Evolutionary conservation across 2,888 invertebrate genomes (phyloP).

Genomic region (Phania funesta): DNA sequence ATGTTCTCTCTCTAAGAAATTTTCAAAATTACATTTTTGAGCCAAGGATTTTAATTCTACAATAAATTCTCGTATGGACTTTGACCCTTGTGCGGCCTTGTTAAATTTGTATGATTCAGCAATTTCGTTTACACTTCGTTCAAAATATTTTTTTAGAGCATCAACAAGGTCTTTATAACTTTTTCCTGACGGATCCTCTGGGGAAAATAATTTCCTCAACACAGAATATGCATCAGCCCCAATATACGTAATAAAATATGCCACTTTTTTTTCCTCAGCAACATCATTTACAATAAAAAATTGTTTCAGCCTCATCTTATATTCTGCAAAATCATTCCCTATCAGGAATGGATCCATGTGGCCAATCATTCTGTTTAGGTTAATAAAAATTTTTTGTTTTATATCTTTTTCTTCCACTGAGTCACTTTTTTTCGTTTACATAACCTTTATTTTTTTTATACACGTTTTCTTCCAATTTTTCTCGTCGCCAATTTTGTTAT

Average conservation of each 20-base stretch:
- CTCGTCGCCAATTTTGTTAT: too few relatives aligned
- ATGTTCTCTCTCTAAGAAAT: background rate
- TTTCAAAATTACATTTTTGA: slow-evolving; percentile 46
- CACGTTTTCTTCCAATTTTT: too few relatives aligned
- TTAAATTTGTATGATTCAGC: slow-evolving; percentile 50
- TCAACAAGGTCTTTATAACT: slow-evolving; percentile 25
- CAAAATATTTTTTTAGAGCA: slow-evolving; percentile 45
- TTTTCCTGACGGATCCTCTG: slow-evolving; percentile 32
- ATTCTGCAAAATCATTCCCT: slow-evolving; percentile 54
- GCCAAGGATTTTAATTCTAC: slow-evolving; percentile 46
- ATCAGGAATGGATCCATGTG: slow-evolving; percentile 60
- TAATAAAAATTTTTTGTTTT: too few relatives aligned
- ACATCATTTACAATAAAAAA: slow-evolving; percentile 21
- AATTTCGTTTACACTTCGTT: slow-evolving; percentile 29
- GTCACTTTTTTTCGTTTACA: too few relatives aligned
- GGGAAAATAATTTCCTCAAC: slow-evolving; percentile 16
- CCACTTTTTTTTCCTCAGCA: slow-evolving; percentile 4
- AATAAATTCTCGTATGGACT: slow-evolving; percentile 37
- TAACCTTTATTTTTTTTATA: too few relatives aligned
- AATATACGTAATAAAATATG: slow-evolving; percentile 44
- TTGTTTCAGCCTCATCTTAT: slow-evolving; percentile 55
- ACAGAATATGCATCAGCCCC: slow-evolving; percentile 31
- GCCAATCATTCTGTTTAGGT: slow-evolving; percentile 57
- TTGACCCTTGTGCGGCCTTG: slow-evolving; percentile 45
- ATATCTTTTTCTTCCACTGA: too few relatives aligned